Conservation (phyloP, 2,797 vertebrate species). For the Pseudopleuronectes americanus region DNA sequence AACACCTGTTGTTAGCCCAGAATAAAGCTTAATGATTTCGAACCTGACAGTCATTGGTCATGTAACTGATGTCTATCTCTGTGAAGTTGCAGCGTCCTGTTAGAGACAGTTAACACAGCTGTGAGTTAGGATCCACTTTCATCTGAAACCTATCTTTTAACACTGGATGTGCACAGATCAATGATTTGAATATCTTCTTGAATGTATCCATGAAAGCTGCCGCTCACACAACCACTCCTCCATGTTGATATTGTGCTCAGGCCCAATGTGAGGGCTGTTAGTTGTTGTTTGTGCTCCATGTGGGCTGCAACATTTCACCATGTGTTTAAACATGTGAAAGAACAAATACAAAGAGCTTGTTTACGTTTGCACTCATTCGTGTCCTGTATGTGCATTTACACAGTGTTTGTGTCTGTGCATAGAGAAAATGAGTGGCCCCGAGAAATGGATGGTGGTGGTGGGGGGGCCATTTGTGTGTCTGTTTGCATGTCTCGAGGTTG, state of each 20-base stretch:
- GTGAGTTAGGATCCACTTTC: conserved; percentile 11
- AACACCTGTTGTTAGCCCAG: too few species aligned
- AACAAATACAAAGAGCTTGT: conserved; percentile 29
- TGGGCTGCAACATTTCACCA: conserved; percentile 37
- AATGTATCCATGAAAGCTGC: conserved; percentile 19
- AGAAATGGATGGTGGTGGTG: background rate
- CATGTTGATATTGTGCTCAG: background rate
- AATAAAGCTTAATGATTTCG: too few species aligned
- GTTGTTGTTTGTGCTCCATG: conserved; percentile 42
- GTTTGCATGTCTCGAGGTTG: conserved; percentile 44
- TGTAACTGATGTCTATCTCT: background rate
- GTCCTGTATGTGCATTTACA: conserved; percentile 35
- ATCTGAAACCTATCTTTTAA: conserved; percentile 4
- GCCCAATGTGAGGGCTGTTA: conserved; percentile 19
- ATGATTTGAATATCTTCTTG: conserved; percentile 4
- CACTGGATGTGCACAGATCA: background rate
- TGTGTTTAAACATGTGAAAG: conserved; percentile 49
- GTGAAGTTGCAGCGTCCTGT: background rate
- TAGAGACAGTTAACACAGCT: conserved; percentile 29
- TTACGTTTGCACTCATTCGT: conserved; percentile 41
- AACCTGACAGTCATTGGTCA: background rate
- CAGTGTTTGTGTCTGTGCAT: conserved; percentile 25
- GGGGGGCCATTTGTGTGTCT: conserved; percentile 38
- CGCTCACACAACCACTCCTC: conserved; percentile 4
- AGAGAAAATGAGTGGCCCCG: conserved; percentile 23